These are phyloP conservation scores for Catalaphyllia jardinei DNA, from an alignment of 64 coral and sea anemone species.

Conservation along the genomic window DNA sequence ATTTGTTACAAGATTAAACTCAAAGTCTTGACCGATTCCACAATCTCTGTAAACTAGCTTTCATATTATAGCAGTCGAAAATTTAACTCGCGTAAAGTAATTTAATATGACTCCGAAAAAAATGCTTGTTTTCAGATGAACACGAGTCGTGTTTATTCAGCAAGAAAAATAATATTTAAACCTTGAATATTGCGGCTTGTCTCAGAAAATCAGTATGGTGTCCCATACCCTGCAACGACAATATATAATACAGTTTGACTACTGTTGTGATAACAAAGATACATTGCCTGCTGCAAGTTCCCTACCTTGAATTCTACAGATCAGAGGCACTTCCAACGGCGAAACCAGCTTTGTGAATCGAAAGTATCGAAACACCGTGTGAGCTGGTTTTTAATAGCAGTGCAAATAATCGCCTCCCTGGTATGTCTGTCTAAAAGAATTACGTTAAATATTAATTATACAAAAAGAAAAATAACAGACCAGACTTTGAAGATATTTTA, in stretches of 20 bases:
- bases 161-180: no score
- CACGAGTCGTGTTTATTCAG: no score
- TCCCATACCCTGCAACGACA: not conserved
- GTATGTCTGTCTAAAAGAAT: not conserved
- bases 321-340: not conserved
- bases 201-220: no score
- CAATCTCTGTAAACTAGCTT: no score
- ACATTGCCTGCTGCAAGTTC: not conserved
- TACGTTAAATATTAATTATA: constrained; percentile 11
- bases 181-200: no score
- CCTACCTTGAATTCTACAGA: constrained; percentile 5
- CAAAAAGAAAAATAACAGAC: not conserved
- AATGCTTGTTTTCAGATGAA: no score
- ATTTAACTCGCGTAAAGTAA: no score
- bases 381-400: not conserved
- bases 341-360: not conserved
- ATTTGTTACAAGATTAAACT: no score
- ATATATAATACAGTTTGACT: not conserved
- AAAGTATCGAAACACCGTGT: not conserved
- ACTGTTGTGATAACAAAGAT: no score
- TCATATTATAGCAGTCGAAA: no score
- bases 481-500: not conserved
- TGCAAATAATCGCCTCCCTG: not conserved
- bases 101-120: no score
- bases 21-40: no score